Conservation (phyloP, 2,113 vertebrate species). For the Etheostoma cragini region DNA sequence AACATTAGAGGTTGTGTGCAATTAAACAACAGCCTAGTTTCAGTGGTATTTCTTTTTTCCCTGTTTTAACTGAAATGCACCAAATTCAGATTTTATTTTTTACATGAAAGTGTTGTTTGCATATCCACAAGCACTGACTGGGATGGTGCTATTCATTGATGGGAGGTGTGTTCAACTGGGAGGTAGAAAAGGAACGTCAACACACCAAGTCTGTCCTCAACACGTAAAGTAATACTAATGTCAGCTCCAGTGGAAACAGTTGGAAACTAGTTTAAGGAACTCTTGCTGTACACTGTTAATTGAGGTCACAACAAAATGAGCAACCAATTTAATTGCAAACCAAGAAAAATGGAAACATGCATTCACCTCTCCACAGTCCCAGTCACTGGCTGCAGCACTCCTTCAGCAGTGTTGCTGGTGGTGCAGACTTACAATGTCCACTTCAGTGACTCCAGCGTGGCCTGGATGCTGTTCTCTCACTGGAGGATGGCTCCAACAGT, state of each 20-base stretch:
- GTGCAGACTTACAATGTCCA: neutral
- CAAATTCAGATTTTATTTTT: no score
- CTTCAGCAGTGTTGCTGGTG: neutral
- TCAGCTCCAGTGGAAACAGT: neutral
- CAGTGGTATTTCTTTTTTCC: neutral
- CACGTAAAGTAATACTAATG: neutral
- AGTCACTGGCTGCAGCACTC: neutral
- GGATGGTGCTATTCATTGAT: neutral
- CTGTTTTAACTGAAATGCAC: neutral
- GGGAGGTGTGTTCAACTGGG: neutral
- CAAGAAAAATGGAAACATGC: neutral
- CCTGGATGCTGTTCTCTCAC: neutral
- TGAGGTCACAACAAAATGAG: neutral
- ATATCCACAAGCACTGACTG: neutral
- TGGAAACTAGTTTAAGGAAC: neutral
- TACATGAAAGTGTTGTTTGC: neutral
- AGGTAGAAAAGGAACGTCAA: neutral
- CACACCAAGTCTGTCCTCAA: neutral
- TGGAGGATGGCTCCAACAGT: neutral
- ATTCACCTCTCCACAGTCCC: neutral
- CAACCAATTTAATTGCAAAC: neutral
- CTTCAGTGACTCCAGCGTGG: neutral
- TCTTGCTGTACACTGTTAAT: neutral
- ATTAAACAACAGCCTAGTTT: slow-evolving; percentile 15
- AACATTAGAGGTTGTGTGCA: neutral